phyloP scores from a whole-genome alignment of 2,888 invertebrate genomes.

The Morpho helenor region DNA sequence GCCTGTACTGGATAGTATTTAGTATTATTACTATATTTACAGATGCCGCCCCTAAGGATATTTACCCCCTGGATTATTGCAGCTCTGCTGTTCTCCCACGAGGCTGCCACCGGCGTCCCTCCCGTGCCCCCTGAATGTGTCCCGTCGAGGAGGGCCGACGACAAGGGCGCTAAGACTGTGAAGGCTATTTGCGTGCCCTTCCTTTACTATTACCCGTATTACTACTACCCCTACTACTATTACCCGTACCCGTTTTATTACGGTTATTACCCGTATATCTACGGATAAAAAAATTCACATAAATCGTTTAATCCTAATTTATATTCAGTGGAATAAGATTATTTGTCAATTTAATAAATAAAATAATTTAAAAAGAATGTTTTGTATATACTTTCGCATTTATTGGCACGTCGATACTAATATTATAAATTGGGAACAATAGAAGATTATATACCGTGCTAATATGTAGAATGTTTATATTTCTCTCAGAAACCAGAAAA shows the following conservation, averaged over 20 bases:
- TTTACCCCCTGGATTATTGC: neutral
- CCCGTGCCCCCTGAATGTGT: neutral
- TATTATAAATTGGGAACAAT: too few species aligned
- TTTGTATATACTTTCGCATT: too few species aligned
- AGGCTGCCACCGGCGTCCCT: neutral
- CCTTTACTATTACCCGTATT: slow-evolving; percentile 20
- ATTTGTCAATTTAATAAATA: too few species aligned
- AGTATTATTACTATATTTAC: neutral
- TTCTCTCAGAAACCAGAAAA: too few species aligned
- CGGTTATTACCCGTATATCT: slow-evolving; percentile 29
- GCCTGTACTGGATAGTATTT: too few species aligned
- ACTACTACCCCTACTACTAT: slow-evolving; percentile 30
- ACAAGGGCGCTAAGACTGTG: neutral
- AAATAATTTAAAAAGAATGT: too few species aligned
- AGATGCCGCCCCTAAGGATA: neutral
- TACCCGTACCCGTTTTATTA: slow-evolving; percentile 33
- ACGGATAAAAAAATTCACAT: slow-evolving; percentile 23
- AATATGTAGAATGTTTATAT: too few species aligned
- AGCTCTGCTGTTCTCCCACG: neutral
- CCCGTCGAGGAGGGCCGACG: neutral
- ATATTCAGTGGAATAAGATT: too few species aligned
- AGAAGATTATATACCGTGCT: too few species aligned
- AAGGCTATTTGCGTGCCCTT: slow-evolving; percentile 9
- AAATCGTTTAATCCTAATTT: too few species aligned
- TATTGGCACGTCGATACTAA: too few species aligned